Percentiles rank a stretch among this genome's conserved stretches.
Conservation (phyloP, 2,888 invertebrate genomes). For the Polyploca ridens region DNA sequence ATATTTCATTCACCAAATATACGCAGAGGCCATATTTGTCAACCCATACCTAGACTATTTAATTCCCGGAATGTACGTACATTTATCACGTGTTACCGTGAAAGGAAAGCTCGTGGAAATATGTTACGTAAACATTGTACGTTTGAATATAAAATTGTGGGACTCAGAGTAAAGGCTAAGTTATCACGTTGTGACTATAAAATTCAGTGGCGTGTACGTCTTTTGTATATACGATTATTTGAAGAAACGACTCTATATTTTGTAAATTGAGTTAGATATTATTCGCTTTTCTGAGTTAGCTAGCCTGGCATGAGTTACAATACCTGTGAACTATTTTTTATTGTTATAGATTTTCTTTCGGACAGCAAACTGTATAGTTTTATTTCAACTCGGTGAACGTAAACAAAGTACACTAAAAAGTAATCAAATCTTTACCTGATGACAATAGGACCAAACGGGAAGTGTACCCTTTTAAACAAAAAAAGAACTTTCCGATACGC, state of each 20-base stretch:
- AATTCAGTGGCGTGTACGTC: neutral
- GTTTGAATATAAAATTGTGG: constrained; percentile 10
- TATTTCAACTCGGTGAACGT: no score
- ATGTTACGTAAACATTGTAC: neutral
- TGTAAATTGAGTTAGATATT: no score
- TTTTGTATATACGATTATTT: neutral
- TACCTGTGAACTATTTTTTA: no score
- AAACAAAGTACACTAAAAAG: no score
- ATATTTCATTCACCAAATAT: neutral
- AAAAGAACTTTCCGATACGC: no score
- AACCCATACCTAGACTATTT: neutral
- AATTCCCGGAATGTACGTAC: neutral
- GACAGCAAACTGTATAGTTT: no score
- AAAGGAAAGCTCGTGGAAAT: neutral
- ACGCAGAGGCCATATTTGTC: constrained; percentile 1
- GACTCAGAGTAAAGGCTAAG: neutral
- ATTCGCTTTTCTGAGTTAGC: no score
- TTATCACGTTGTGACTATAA: neutral
- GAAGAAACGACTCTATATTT: neutral
- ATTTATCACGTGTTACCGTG: constrained; percentile 6
- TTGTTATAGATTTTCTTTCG: no score
- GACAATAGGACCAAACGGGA: no score
- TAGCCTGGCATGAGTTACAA: no score
- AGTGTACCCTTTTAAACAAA: no score
- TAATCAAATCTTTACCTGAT: no score